Evolutionary conservation across 2,888 invertebrate species (phyloP), one percentile per base, ranked within the genome.

Genomic region (Ellobium chinense): DNA sequence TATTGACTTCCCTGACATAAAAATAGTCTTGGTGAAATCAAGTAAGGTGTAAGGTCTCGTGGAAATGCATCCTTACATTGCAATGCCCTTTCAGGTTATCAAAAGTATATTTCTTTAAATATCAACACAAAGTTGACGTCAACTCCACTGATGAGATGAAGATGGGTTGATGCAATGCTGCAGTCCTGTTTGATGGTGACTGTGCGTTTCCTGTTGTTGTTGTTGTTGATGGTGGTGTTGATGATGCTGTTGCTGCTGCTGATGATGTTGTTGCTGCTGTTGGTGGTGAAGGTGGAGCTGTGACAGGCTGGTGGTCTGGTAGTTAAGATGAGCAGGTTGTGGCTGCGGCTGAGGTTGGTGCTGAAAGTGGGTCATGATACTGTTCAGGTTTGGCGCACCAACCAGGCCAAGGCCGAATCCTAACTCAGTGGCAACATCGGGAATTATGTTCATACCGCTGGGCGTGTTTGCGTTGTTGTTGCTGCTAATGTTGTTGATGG

Each of bases 341-440:
- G 54, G 70, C 24, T 58, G 76, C 1, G 21, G 58, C 4, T 73
- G 73, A 18, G 37, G 62, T 29, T 60, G 37, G 9, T 73, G 36
- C 18, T 68, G 60, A 18, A 66, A 66, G 29, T 77, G 77, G 36
- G 37, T 37, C 46, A 63, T 54, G 34, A 76, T 66, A n/a, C 24
- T 54, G 56, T 37, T 29, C 29, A 69, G 29, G 54, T 27, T 54
- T 2, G 56, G 34, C n/a, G 60, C 29, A n/a, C 56, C 72, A 60
- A 34, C 37, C 18, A 72, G n/a, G 24, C 72, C 72, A 2, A 72
- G 2, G n/a, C 70, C 56, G n/a, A 54, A 29, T 18, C 27, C 34
- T 9, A 60, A 4, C 21, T 70, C 72, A 58, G 21, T 58, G 18
- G n/a, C 24, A 29, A 36, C 36, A 60, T 58, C 58, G n/a, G 34